A percentile compares a stretch with the other conserved stretches of the same genome.
Conservation (phyloP, 2,113 vertebrate genomes). For the Atrichornis clamosus region DNA sequence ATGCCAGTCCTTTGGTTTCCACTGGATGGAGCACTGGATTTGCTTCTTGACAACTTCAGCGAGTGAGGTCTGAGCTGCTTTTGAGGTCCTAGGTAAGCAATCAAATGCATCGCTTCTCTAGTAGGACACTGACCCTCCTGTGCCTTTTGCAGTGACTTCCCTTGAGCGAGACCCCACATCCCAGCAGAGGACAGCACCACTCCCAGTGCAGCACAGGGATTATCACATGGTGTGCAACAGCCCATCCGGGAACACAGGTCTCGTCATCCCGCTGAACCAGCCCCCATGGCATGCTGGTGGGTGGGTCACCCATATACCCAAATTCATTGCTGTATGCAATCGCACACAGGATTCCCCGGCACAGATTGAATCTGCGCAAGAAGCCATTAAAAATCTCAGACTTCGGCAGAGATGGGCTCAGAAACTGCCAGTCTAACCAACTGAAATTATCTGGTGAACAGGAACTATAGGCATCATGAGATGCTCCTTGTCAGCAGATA, state of each 20-base stretch:
- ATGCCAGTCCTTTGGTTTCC: background rate
- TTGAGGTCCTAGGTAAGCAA: background rate
- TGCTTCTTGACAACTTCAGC: background rate
- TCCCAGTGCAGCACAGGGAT: background rate
- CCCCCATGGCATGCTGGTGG: rapidly evolving
- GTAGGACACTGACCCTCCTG: background rate
- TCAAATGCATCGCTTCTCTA: background rate
- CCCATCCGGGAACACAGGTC: background rate
- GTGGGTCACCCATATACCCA: background rate
- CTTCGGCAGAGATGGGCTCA: background rate
- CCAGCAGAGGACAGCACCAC: background rate
- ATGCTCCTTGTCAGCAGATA: background rate
- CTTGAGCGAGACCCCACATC: background rate
- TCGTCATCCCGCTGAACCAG: background rate
- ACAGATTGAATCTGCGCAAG: rapidly evolving
- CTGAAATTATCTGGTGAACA: background rate
- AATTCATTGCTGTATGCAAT: background rate
- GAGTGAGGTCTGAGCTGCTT: background rate
- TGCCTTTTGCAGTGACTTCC: background rate
- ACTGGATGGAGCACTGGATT: background rate
- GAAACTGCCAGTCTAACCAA: background rate
- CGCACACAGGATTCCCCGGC: background rate
- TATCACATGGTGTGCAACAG: background rate
- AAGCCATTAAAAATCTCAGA: background rate
- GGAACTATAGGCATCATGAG: background rate